A percentile compares a stretch with the other conserved stretches of the same genome.
phyloP scores from a whole-genome alignment of 2,888 invertebrate species.

The Caenorhabditis sp. region DNA sequence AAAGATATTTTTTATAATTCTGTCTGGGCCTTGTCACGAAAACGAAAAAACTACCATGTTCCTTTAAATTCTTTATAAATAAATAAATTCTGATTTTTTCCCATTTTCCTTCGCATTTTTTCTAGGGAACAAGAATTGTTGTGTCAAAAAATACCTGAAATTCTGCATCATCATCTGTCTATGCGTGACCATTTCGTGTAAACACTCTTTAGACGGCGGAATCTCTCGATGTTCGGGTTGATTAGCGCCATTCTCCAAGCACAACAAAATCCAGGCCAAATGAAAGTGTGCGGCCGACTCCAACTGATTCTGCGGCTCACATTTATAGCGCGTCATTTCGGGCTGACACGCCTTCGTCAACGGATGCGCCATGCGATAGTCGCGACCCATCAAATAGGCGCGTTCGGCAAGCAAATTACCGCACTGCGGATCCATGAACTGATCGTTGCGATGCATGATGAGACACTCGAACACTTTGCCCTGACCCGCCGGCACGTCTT shows the following conservation, averaged over 20 bases:
- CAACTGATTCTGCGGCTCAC: conserved; percentile 76
- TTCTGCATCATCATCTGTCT: conserved; percentile 86
- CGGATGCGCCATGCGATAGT: conserved; percentile 88
- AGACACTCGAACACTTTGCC: conserved; percentile 78
- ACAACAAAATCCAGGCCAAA: conserved; percentile 79
- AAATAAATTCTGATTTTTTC: background rate
- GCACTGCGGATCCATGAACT: conserved; percentile 75
- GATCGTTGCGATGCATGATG: conserved; percentile 62
- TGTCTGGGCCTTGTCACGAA: no score
- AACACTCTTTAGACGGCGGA: conserved; percentile 79
- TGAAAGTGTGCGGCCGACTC: conserved; percentile 72
- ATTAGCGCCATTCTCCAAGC: conserved; percentile 79
- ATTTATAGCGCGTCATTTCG: conserved; percentile 76
- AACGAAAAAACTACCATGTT: no score
- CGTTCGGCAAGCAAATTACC: conserved; percentile 83
- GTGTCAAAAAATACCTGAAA: no score
- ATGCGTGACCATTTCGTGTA: conserved; percentile 88
- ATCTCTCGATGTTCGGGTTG: conserved; percentile 35
- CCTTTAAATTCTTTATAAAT: background rate
- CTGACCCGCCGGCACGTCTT: conserved; percentile 81
- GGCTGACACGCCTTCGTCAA: conserved; percentile 75
- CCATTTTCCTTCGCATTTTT: background rate
- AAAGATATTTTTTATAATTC: no score
- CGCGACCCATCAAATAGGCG: conserved; percentile 86
- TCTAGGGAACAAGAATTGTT: no score